These are phyloP conservation scores for Rhorus exstirpatorius DNA, from an alignment of 2,888 invertebrate species.

Conservation along the genomic window DNA sequence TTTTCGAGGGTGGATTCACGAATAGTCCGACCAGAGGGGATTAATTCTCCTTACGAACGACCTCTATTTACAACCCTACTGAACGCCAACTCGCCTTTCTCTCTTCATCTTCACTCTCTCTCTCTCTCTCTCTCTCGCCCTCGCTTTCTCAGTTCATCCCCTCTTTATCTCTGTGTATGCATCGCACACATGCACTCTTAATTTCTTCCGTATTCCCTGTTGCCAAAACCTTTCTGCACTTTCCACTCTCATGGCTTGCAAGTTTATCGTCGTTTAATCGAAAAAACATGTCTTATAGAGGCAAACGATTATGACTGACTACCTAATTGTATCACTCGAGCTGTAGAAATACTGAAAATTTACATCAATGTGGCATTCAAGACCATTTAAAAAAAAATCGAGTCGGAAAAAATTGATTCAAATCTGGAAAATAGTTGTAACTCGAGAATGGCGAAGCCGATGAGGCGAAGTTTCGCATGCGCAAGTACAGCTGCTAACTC, in stretches of 20 bases:
- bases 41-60: slow-evolving; percentile 68
- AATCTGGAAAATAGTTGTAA: not conserved
- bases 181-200: slow-evolving; percentile 2
- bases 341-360: not conserved
- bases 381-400: not conserved
- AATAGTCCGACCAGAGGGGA: slow-evolving; percentile 57
- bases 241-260: not conserved
- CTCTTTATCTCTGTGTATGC: slow-evolving; percentile 23
- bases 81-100: slow-evolving; percentile 26
- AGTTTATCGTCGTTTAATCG: slow-evolving; percentile 32
- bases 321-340: not conserved
- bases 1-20: slow-evolving; percentile 69
- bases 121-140: slow-evolving; percentile 31
- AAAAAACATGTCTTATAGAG: not conserved
- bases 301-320: not conserved
- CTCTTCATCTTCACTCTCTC: slow-evolving; percentile 23
- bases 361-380: not conserved
- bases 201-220: slow-evolving; percentile 2
- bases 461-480: too few species aligned
- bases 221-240: not conserved
- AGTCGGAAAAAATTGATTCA: not conserved
- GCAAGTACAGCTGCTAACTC: too few species aligned
- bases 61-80: slow-evolving; percentile 66
- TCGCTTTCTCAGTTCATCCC: slow-evolving; percentile 13
- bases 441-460: too few species aligned